phyloP scores from a whole-genome alignment of 2,113 vertebrate genomes.

The Syrrhaptes paradoxus region DNA sequence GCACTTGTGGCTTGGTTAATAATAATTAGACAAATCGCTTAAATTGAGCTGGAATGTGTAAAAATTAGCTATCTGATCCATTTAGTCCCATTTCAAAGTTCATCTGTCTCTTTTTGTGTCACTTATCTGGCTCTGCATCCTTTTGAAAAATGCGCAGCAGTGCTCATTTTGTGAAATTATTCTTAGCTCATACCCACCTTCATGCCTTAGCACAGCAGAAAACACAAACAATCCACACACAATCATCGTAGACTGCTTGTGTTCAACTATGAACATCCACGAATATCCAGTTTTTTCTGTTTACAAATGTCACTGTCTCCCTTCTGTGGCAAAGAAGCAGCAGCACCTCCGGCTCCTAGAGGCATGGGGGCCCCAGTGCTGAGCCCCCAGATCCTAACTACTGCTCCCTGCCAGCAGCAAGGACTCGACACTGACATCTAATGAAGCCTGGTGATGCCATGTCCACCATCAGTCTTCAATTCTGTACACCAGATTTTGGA shows the following conservation, averaged over 20 bases:
- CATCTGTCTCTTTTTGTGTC: neutral
- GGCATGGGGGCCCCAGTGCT: fast-evolving
- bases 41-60: neutral
- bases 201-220: neutral
- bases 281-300: fast-evolving
- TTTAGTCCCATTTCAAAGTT: neutral
- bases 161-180: neutral
- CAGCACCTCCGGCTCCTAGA: neutral
- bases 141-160: neutral
- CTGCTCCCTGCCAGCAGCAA: fast-evolving
- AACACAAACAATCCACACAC: neutral
- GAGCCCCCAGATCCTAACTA: neutral
- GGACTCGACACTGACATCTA: neutral
- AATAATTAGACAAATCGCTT: fast-evolving
- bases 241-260: neutral
- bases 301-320: neutral
- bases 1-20: neutral
- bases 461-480: neutral
- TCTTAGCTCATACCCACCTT: neutral
- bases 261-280: neutral
- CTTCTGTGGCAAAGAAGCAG: neutral
- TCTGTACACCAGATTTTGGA: neutral
- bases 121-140: neutral
- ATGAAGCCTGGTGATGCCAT: neutral
- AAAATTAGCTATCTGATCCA: neutral